Evolutionary conservation across 2,797 vertebrate genomes (phyloP).

Genomic region (Pitangus sulphuratus): DNA sequence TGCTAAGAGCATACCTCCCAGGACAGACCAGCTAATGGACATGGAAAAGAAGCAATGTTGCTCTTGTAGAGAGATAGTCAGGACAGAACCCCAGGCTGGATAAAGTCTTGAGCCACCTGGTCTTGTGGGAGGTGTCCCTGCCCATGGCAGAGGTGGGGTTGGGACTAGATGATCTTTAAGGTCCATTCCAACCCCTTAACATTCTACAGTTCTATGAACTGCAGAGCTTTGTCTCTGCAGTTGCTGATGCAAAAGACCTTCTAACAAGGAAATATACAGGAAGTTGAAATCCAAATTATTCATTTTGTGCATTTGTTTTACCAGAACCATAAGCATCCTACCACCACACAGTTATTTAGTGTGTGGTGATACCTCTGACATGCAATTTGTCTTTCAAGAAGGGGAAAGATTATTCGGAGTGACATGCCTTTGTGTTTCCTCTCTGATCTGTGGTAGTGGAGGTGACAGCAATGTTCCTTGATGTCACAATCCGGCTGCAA

Average conservation of each 20-base stretch:
- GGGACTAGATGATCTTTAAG: background rate
- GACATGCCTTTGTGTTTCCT: conserved; percentile 31
- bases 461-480: background rate
- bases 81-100: background rate
- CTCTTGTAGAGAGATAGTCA: background rate
- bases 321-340: background rate
- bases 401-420: conserved; percentile 5
- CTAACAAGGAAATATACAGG: background rate
- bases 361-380: background rate
- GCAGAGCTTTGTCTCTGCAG: background rate
- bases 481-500: conserved; percentile 5
- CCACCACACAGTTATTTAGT: background rate
- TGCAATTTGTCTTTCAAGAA: conserved; percentile 51
- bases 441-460: background rate
- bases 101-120: background rate
- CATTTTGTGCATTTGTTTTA: background rate
- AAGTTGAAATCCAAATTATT: conserved; percentile 8
- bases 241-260: background rate
- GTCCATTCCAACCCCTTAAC: background rate
- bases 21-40: background rate
- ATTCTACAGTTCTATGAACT: background rate
- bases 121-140: background rate
- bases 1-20: background rate
- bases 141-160: background rate
- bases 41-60: background rate